Conservation (phyloP, 2,797 vertebrate species). For the Eurystomus glaucurus region DNA sequence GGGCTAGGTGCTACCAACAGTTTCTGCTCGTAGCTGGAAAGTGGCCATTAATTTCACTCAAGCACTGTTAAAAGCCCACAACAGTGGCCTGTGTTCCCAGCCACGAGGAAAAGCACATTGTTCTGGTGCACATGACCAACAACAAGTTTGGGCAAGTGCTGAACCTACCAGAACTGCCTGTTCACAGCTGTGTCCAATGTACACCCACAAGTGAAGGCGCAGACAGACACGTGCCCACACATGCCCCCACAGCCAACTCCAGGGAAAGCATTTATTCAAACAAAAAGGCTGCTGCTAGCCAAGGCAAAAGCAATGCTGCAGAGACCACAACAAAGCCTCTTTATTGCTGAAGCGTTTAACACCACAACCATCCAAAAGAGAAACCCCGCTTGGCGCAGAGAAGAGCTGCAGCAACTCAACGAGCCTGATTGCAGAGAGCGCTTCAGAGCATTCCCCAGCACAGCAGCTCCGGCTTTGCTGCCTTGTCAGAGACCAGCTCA, state of each 20-base stretch:
- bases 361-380: slow-evolving; percentile 49
- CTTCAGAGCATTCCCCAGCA: slow-evolving; percentile 28
- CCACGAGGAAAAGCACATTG: background rate
- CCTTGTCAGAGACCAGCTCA: slow-evolving; percentile 34
- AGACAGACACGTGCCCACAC: background rate
- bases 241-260: background rate
- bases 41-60: background rate
- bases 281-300: slow-evolving; percentile 41
- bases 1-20: background rate
- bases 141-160: slow-evolving; percentile 28
- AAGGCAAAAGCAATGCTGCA: slow-evolving; percentile 53
- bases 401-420: slow-evolving; percentile 43
- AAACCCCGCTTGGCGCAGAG: slow-evolving; percentile 36
- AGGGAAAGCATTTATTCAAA: slow-evolving; percentile 38
- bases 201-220: background rate
- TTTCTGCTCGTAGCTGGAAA: slow-evolving; percentile 4
- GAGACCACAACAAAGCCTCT: slow-evolving; percentile 72
- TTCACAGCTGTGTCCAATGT: background rate
- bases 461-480: slow-evolving; percentile 24
- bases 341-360: slow-evolving; percentile 44
- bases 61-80: background rate
- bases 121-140: accelerated
- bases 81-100: background rate
- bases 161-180: slow-evolving; percentile 31
- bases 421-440: background rate